Evolutionary conservation across 2,797 vertebrate genomes (phyloP).

Genomic region (Pipistrellus pygmaeus): DNA sequence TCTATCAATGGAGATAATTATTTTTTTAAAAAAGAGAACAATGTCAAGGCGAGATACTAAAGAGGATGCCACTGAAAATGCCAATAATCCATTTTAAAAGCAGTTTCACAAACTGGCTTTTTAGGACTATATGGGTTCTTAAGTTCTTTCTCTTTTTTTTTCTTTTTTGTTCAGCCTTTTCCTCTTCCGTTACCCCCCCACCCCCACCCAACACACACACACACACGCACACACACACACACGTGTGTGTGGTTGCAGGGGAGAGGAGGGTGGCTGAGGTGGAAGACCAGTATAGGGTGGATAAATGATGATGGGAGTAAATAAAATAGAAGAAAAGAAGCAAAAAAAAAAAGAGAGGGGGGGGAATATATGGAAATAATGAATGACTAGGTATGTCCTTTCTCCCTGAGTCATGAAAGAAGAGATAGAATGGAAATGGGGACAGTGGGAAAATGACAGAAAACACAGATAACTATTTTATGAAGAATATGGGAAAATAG

Average conservation of each 20-base stretch:
- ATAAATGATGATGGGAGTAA: not conserved
- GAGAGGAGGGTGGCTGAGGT: not conserved
- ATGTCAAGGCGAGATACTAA: conserved; percentile 18
- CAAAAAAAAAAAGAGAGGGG: accelerated
- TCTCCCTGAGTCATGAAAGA: not conserved
- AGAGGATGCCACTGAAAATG: not conserved
- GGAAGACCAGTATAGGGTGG: not conserved
- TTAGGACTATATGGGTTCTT: not conserved
- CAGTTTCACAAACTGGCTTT: conserved; percentile 14
- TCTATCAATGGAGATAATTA: not conserved
- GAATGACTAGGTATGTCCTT: not conserved
- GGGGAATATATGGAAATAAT: not conserved
- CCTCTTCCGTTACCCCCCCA: accelerated
- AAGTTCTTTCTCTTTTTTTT: not conserved
- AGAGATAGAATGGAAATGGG: not conserved
- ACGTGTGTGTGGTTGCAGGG: not conserved
- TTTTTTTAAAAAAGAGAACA: not conserved
- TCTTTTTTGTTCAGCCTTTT: not conserved
- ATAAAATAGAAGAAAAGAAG: not conserved
- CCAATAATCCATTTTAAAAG: conserved; percentile 22
- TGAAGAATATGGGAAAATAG: not conserved
- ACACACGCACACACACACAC: too few species aligned
- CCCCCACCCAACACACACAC: too few species aligned
- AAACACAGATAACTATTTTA: not conserved
- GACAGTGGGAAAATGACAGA: not conserved